A percentile compares a stretch with the other conserved stretches of the same genome.
phyloP scores from a whole-genome alignment of 2,888 invertebrate genomes.

The Calephelis perditalis region DNA sequence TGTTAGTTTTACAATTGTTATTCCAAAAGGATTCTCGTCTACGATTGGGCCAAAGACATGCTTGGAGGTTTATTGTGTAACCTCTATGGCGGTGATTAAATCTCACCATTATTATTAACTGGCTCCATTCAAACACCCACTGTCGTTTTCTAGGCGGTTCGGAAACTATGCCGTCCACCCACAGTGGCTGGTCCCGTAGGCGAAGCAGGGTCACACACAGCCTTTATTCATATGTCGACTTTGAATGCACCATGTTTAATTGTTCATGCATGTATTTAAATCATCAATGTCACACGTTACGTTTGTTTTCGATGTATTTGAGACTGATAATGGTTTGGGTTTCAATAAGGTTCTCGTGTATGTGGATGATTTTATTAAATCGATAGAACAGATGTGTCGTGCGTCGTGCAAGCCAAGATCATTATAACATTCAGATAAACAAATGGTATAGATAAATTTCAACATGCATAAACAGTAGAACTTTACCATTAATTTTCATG shows the following conservation, averaged over 20 bases:
- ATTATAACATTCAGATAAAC: conserved; percentile 56
- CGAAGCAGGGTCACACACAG: conserved; percentile 74
- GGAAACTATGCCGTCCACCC: conserved; percentile 77
- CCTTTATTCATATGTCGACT: conserved; percentile 65
- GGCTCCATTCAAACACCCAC: conserved; percentile 78
- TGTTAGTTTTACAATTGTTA: conserved; percentile 58
- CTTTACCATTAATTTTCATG: conserved; percentile 76
- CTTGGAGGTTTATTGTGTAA: conserved; percentile 71
- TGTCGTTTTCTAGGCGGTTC: conserved; percentile 67
- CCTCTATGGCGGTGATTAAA: conserved; percentile 75
- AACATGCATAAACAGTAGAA: conserved; percentile 56
- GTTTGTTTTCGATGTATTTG: conserved; percentile 29
- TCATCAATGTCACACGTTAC: conserved; percentile 71
- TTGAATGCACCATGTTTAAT: conserved; percentile 65
- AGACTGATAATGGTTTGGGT: not conserved
- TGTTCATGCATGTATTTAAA: conserved; percentile 68
- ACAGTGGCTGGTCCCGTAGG: conserved; percentile 73
- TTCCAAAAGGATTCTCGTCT: conserved; percentile 52
- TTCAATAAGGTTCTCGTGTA: conserved; percentile 1
- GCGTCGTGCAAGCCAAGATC: conserved; percentile 73
- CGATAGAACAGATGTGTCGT: conserved; percentile 34
- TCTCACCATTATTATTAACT: conserved; percentile 78
- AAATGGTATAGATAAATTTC: conserved; percentile 49
- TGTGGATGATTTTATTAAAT: conserved; percentile 1
- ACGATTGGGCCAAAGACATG: conserved; percentile 62